Evolutionary conservation across 2,888 invertebrate species (phyloP), one percentile per base, ranked within the genome.

Genomic region (Zootermopsis nevadensis): DNA sequence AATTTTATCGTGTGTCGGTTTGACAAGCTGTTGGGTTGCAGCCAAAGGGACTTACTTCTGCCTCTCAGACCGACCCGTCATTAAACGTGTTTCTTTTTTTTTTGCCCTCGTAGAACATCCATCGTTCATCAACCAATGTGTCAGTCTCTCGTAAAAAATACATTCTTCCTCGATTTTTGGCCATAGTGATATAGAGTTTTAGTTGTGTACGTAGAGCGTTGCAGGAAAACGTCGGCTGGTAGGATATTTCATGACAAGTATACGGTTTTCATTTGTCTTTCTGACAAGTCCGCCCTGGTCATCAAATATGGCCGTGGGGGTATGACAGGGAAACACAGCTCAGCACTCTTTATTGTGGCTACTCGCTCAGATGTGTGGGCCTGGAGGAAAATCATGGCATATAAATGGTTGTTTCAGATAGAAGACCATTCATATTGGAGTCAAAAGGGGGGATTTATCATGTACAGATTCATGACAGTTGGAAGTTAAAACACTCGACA

Each of bases 201-300:
- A 12, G 12, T 6, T 60, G 1, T 60, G n/a, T 24, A 60, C 7
- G 15, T n/a, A n/a, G 60, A n/a, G 27, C n/a, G 27, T 10, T 6
- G 0, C 19, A 53, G 6, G 6, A 10, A 10, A 10, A 38, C 10
- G 38, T 4, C 10, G 38, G 24, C 8, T 0, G 60, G 27, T 12
- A 60, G 60, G 60, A 60, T 3, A n/a, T 60, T 60, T n/a, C 60
- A 60, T 60, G 60, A n/a, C 60, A 60, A 60, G n/a, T 60, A 60
- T 27, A 60, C 2, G 27, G 27, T 60, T 27, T 6, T 60, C 60
- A 60, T 60, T 60, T 60, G 60, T 60, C 60, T 60, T 60, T 60
- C 60, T 60, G 60, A 60, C 27, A 60, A 60, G 60, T 60, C 60
- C 60, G 60, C 60, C 27, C 60, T 2, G n/a, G n/a, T 2, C 60